Base-by-base conservation (phyloP, 2,797 vertebrate species). In the Garrulus glandarius region DNA sequence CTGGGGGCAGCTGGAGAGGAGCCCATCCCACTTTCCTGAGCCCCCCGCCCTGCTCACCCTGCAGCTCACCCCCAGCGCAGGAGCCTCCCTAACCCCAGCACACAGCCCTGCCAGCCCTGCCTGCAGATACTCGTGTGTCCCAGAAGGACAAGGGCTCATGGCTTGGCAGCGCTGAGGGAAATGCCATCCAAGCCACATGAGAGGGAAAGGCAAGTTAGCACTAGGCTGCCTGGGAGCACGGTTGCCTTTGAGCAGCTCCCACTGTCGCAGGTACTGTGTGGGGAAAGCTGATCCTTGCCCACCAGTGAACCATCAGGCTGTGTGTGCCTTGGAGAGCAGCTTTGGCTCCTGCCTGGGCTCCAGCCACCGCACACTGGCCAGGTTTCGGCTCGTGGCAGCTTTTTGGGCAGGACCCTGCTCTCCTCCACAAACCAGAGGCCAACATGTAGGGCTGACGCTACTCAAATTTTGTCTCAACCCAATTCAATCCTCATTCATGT, bases 311-410 rank as follows among this genome's bases (percentile, higher is more conserved):
- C 1, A 0, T 14, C 0, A 1, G 55, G 47, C 32, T 53, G 6
- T 4, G 16, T 59, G 53, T 34, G 46, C 64, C 43, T 2, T 4
- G 2, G 19, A 1, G 3, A 71, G 30, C 1, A 0, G 47, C 53
- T 75, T 68, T 2, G 1, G 15, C 37, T 74, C 50, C 53, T 87
- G 41, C 53, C 41, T 76, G 63, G 29, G 27, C 26, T 64, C n/a
- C 0, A 0, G 34, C 37, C 0, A 0, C 37, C 0, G 0, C 1
- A 5, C 15, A 1, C 41, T 30, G 4, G 18, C 5, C 52, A 30
- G 44, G 8, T 41, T 55, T 87, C 0, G 0, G 22, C 49, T 81
- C 5, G 1, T 23, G 24, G 44, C 37, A 69, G 20, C 53, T 59
- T 65, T 46, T 43, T 63, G 10, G 18, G 44, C 18, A 70, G 46